Evolutionary conservation across 2,113 vertebrate species (phyloP).

Genomic region (Myotis lucifugus): DNA sequence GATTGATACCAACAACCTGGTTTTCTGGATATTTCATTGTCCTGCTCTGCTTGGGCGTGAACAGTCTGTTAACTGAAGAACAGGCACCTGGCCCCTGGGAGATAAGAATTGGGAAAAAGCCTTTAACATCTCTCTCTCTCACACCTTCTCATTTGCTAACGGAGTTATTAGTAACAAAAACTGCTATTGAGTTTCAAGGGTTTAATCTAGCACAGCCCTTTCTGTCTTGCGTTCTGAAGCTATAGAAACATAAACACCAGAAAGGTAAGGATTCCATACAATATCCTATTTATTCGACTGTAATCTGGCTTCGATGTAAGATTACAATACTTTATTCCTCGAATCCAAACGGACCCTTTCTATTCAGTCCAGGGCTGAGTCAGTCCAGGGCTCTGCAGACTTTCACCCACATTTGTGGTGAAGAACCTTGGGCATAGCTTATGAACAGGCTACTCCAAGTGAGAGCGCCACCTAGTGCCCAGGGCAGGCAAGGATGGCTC

Average conservation of each 20-base stretch:
- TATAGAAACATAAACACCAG: background rate
- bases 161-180: background rate
- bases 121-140: background rate
- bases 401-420: fast-evolving
- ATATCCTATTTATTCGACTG: fast-evolving
- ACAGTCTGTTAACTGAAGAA: background rate
- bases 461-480: background rate
- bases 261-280: background rate
- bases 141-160: background rate
- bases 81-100: background rate
- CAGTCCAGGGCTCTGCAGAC: background rate
- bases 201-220: background rate
- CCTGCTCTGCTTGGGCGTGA: background rate
- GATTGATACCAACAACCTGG: background rate
- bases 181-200: background rate
- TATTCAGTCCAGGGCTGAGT: fast-evolving
- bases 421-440: fast-evolving
- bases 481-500: too few species aligned
- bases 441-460: too few species aligned
- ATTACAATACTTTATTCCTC: fast-evolving
- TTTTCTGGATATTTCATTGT: background rate
- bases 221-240: background rate
- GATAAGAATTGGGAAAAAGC: background rate
- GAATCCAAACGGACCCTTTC: too few species aligned
- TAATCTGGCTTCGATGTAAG: background rate